Percentiles rank a stretch among this genome's conserved stretches.
phyloP scores from a whole-genome alignment of 2,888 invertebrate species.

The Amblyjoppa proteus region DNA sequence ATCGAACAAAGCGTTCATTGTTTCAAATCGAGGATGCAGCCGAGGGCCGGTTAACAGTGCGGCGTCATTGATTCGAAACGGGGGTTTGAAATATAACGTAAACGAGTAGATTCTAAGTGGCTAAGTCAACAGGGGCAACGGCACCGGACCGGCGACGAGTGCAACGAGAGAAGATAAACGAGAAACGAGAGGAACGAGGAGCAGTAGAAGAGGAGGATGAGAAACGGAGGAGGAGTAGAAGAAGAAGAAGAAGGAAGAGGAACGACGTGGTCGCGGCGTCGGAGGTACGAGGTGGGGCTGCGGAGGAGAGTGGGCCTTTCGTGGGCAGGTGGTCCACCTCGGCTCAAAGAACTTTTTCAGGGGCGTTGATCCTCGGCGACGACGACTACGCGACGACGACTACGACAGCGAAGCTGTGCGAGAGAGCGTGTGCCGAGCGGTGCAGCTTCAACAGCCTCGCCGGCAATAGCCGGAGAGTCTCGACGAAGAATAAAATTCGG shows the following conservation, averaged over 20 bases:
- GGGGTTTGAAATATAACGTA: constrained; percentile 33
- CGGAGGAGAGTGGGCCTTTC: constrained; percentile 73
- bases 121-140: constrained; percentile 80
- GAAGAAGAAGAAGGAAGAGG: constrained; percentile 64
- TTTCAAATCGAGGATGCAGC: constrained; percentile 7
- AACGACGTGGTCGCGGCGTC: constrained; percentile 60
- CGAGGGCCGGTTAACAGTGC: background rate
- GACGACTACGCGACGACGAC: constrained; percentile 67
- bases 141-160: constrained; percentile 78
- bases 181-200: constrained; percentile 36
- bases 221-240: constrained; percentile 7
- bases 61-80: constrained; percentile 41
- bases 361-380: constrained; percentile 80
- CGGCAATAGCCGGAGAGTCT: constrained; percentile 58
- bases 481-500: constrained; percentile 66
- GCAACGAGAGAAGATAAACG: constrained; percentile 24
- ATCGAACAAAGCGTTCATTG: constrained; percentile 40
- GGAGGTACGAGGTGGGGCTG: constrained; percentile 75
- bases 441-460: constrained; percentile 51
- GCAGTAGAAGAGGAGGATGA: constrained; percentile 36
- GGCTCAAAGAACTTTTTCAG: constrained; percentile 83
- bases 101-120: constrained; percentile 77
- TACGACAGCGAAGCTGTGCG: constrained; percentile 54
- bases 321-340: constrained; percentile 84
- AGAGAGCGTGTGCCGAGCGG: constrained; percentile 46